A percentile compares a stretch with the other conserved stretches of the same genome.
Conservation (phyloP, 2,113 vertebrate genomes). For the Psephotus haematonotus region DNA sequence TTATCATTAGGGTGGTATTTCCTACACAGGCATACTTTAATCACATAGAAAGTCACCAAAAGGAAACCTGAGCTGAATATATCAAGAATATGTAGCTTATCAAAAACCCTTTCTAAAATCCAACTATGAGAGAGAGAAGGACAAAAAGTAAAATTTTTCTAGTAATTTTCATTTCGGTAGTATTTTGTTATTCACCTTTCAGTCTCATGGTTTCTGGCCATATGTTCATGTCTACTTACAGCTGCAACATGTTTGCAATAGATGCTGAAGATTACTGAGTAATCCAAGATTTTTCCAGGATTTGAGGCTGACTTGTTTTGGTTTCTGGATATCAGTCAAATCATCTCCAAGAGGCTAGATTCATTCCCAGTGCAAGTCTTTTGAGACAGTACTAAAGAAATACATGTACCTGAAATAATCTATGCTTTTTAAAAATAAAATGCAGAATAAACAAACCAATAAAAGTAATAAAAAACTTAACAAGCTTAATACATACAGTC, state of each 20-base stretch:
- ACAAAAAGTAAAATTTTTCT: neutral
- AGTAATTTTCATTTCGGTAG: neutral
- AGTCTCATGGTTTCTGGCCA: neutral
- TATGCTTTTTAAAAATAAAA: neutral
- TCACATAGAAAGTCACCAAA: neutral
- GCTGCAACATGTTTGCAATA: neutral
- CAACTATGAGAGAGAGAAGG: neutral
- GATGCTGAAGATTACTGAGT: neutral
- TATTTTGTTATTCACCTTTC: neutral
- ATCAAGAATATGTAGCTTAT: neutral
- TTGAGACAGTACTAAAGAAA: neutral
- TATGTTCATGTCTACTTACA: neutral
- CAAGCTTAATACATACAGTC: neutral
- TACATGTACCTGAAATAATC: neutral
- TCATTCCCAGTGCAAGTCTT: neutral
- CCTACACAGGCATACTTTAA: neutral
- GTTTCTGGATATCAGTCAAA: neutral
- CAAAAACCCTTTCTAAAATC: neutral
- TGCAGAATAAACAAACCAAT: neutral
- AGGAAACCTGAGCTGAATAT: neutral
- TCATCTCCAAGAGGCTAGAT: neutral
- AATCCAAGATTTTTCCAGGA: neutral
- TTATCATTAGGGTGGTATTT: neutral
- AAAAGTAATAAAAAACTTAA: neutral
- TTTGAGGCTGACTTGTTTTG: neutral